phyloP scores from a whole-genome alignment of 2,113 vertebrate species.

The Sebastes fasciatus region DNA sequence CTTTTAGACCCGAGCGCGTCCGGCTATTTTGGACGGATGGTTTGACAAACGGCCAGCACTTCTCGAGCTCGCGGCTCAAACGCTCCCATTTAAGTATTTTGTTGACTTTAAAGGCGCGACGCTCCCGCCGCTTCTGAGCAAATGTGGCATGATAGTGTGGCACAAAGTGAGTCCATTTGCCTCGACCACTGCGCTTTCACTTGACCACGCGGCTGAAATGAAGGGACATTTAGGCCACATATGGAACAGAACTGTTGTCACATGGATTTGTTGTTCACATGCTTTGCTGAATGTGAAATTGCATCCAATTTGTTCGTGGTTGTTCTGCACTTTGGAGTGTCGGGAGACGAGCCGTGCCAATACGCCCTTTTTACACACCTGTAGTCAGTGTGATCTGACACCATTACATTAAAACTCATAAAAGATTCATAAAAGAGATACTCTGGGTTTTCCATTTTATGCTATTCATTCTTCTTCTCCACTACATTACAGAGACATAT shows the following conservation, averaged over 20 bases:
- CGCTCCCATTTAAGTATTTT: constrained; percentile 69
- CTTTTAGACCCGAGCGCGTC: constrained; percentile 44
- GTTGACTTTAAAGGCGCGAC: constrained; percentile 33
- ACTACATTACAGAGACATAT: background rate
- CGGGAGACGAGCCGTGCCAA: constrained; percentile 17
- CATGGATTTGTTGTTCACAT: constrained; percentile 46
- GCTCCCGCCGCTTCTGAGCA: constrained; percentile 36
- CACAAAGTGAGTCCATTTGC: constrained; percentile 59
- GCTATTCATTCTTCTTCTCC: background rate
- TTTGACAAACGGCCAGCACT: constrained; percentile 68
- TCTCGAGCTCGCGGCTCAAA: constrained; percentile 64
- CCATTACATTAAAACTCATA: constrained; percentile 4
- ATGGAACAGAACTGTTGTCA: constrained; percentile 65
- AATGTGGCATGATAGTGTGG: constrained; percentile 54
- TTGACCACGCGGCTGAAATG: constrained; percentile 63
- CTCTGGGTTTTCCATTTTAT: background rate
- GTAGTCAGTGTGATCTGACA: constrained; percentile 23
- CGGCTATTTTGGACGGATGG: constrained; percentile 68
- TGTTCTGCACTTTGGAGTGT: constrained; percentile 29
- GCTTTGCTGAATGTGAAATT: constrained; percentile 76
- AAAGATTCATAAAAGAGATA: background rate
- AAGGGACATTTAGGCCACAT: constrained; percentile 78
- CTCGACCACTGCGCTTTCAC: constrained; percentile 50
- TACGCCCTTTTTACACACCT: constrained; percentile 28
- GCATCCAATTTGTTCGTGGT: constrained; percentile 45